Evolutionary conservation across 2,113 vertebrate genomes (phyloP), one percentile per base, ranked within the genome.

Genomic region (Cololabis saira): DNA sequence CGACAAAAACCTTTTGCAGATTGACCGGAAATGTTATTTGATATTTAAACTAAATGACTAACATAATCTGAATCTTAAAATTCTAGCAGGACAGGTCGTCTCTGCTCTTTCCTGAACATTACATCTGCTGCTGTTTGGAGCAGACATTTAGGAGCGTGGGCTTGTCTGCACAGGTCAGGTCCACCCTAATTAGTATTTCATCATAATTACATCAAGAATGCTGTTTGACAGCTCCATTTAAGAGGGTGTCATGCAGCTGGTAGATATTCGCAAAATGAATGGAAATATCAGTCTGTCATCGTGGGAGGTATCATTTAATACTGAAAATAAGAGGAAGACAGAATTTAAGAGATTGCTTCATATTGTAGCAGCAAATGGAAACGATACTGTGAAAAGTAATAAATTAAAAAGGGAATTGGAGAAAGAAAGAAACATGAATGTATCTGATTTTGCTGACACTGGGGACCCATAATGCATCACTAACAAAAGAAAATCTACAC

Each of bases 161-260:
- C 72, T 81, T 83, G 83, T 81, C 74, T 84, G 78, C 80, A 68
- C 66, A 76, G 87, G 75, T 83, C 80, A 83, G 60, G 58, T 77
- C 67, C 59, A 71, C 61, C 64, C 68, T 87, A 83, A 89, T 91
- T 92, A 88, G 79, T 81, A 87, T 90, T 87, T 87, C 73, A 87
- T 88, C 76, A 85, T 90, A 87, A 89, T 89, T 89, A 81, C 43
- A 83, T 71, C 33, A 27, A 68, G 78, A 80, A 76, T 52, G 57
- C 33, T 72, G 69, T 79, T 62, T 83, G 86, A 87, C 73, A 83
- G 80, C 74, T 86, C 65, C 56, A 83, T 92, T 88, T 86, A 84
- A 85, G 81, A 52, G 9, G 8, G 22, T 64, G 37, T 63, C 80
- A 62, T 67, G 64, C 60, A 62, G 51, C 66, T 62, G 66, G 45